These are phyloP conservation scores for Caenorhabditis virilis DNA, from an alignment of 2,888 invertebrate species.

Conservation along the genomic window DNA sequence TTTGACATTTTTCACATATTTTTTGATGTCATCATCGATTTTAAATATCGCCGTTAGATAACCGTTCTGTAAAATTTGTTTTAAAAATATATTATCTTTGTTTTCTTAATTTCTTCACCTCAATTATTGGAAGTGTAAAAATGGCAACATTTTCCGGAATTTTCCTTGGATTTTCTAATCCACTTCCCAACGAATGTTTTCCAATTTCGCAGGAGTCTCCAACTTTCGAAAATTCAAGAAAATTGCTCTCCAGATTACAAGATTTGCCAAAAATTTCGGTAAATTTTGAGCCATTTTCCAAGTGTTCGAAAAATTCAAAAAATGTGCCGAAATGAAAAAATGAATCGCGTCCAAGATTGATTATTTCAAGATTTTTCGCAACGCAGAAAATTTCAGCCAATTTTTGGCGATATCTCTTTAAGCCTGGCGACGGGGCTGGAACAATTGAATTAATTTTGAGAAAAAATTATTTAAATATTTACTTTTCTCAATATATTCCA, in stretches of 20 bases:
- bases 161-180: not conserved
- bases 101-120: no score
- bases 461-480: constrained; percentile 9
- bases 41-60: constrained; percentile 38
- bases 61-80: constrained; percentile 13
- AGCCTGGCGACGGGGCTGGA: no score
- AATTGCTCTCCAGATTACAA: no score
- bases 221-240: constrained; percentile 12
- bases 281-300: constrained; percentile 15
- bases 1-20: constrained; percentile 12
- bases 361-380: constrained; percentile 19
- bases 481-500: constrained; percentile 66
- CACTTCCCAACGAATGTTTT: no score
- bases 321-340: constrained; percentile 52
- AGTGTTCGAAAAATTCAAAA: constrained; percentile 30
- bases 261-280: constrained; percentile 4
- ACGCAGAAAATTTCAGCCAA: not conserved
- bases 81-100: constrained; percentile 11
- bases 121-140: constrained; percentile 23
- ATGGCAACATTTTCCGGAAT: constrained; percentile 20
- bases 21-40: constrained; percentile 46
- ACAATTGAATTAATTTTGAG: not conserved
- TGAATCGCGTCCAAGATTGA: constrained; percentile 26
- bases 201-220: constrained; percentile 9
- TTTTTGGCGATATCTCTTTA: not conserved